A percentile compares a stretch with the other conserved stretches of the same genome.
phyloP scores from a whole-genome alignment of 2,113 vertebrate genomes.

The Choloepus hoffmanni region DNA sequence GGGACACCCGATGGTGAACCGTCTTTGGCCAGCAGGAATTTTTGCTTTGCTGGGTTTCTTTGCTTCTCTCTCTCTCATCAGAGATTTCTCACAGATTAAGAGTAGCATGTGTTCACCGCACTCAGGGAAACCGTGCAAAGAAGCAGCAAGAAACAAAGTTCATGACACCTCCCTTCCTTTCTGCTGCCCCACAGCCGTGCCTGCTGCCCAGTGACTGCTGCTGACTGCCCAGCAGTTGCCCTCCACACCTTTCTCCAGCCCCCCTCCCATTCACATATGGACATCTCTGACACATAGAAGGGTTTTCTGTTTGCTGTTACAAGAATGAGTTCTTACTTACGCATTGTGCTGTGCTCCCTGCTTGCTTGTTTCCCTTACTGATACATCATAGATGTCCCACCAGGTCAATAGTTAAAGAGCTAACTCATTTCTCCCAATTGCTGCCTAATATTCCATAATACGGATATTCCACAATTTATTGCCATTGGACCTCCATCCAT shows the following conservation, averaged over 20 bases:
- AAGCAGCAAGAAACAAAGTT: not conserved
- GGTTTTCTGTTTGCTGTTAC: not conserved
- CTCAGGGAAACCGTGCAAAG: rapidly evolving
- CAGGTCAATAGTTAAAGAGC: not conserved
- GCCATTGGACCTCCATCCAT: not conserved
- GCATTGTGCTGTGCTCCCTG: rapidly evolving
- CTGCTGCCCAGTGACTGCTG: rapidly evolving
- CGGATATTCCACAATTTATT: not conserved
- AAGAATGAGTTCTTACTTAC: rapidly evolving
- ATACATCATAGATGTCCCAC: rapidly evolving
- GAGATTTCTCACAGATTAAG: not conserved
- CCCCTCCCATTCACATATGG: rapidly evolving
- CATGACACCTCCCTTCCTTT: rapidly evolving
- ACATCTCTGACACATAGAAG: not conserved
- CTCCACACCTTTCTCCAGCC: not conserved
- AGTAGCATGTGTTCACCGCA: not conserved
- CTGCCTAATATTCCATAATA: not conserved
- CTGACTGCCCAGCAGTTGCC: not conserved
- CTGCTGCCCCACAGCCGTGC: rapidly evolving
- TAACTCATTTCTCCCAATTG: not conserved
- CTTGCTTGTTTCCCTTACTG: not conserved
- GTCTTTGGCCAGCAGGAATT: not conserved
- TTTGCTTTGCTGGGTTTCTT: not conserved
- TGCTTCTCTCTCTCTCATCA: not conserved
- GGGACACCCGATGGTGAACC: not conserved